phyloP scores from a whole-genome alignment of 2,888 invertebrate genomes.

The Ectemnius cavifrons region DNA sequence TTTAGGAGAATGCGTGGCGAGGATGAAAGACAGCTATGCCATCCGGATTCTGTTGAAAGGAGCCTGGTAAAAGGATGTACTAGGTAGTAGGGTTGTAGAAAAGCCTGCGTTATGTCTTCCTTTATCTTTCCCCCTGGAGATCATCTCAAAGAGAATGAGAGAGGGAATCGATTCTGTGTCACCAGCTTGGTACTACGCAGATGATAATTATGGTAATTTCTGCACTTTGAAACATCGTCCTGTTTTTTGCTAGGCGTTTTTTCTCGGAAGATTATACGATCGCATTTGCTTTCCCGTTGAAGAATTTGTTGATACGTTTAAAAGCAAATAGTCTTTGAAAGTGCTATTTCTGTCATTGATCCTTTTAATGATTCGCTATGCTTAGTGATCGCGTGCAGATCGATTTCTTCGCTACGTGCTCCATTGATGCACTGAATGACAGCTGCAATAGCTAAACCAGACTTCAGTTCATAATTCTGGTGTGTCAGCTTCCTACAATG shows the following conservation, averaged over 20 bases:
- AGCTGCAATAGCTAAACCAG: neutral
- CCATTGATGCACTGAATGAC: slow-evolving; percentile 27
- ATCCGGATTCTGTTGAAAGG: slow-evolving; percentile 37
- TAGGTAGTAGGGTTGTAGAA: slow-evolving; percentile 25
- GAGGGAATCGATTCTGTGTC: slow-evolving; percentile 19
- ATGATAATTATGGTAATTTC: too few species aligned
- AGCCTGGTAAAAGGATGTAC: slow-evolving; percentile 39
- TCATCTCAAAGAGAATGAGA: slow-evolving; percentile 39
- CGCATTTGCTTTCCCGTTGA: too few species aligned
- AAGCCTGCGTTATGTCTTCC: slow-evolving; percentile 23
- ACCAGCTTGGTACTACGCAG: too few species aligned
- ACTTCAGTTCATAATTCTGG: too few species aligned
- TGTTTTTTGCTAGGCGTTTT: too few species aligned
- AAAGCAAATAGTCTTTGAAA: slow-evolving; percentile 3
- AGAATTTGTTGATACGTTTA: too few species aligned
- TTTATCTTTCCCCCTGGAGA: slow-evolving; percentile 27
- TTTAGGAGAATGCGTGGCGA: neutral
- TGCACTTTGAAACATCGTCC: too few species aligned
- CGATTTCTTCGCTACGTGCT: slow-evolving; percentile 25
- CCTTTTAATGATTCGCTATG: slow-evolving; percentile 11
- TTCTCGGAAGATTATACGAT: too few species aligned
- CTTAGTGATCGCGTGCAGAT: slow-evolving; percentile 20
- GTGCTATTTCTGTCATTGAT: slow-evolving; percentile 5
- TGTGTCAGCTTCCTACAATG: too few species aligned
- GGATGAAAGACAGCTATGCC: slow-evolving; percentile 26